Evolutionary conservation across 2,113 vertebrate genomes (phyloP).

Genomic region (Emydura subglobosa): DNA sequence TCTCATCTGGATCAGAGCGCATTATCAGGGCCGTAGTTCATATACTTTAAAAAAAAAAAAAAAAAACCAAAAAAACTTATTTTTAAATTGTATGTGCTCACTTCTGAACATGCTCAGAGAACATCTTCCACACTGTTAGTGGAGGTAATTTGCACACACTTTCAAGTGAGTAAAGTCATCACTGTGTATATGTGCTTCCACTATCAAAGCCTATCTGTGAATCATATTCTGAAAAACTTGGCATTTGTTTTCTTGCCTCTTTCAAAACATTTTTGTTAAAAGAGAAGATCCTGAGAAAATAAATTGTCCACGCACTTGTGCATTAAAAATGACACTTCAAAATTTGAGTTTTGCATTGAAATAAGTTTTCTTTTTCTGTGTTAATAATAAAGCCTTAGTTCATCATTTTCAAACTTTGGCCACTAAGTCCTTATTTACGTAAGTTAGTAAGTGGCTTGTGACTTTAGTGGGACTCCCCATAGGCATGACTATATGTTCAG

Average conservation of each 20-base stretch:
- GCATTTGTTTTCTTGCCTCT: not conserved
- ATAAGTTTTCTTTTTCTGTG: not conserved
- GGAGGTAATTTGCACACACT: not conserved
- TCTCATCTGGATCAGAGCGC: not conserved
- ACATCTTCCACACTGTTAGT: not conserved
- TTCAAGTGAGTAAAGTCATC: not conserved
- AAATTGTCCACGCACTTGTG: not conserved
- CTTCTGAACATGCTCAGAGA: not conserved
- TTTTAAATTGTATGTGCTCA: rapidly evolving
- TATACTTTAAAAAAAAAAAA: not conserved
- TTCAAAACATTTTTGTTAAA: not conserved
- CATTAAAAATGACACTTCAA: not conserved
- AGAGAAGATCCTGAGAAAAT: not conserved
- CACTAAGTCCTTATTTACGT: not conserved
- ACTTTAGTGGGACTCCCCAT: not conserved
- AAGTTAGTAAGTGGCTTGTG: not conserved
- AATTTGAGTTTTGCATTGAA: not conserved
- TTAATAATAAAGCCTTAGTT: not conserved
- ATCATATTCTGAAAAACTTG: slow-evolving; percentile 5
- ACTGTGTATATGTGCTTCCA: not conserved
- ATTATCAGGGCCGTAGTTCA: not conserved
- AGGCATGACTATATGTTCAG: not conserved
- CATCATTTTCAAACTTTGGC: not conserved
- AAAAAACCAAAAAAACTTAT: too few species aligned
- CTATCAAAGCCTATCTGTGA: not conserved